phyloP scores from a whole-genome alignment of 2,888 invertebrate species.

The Homarus gammarus region DNA sequence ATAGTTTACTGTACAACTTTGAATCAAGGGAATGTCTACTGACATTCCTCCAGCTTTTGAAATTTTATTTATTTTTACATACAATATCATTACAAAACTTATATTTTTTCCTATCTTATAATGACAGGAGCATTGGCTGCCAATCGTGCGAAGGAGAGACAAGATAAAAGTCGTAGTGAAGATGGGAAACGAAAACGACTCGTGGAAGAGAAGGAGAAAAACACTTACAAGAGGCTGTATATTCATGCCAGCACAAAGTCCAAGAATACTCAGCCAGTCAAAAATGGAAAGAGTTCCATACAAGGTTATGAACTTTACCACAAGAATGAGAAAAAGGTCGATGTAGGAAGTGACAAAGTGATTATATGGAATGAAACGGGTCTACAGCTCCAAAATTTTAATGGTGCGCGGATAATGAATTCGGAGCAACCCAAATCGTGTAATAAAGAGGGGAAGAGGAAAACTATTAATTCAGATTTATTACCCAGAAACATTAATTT shows the following conservation, averaged over 20 bases:
- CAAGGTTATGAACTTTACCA: background rate
- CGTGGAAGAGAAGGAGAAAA: slow-evolving; percentile 46
- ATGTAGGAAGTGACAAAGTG: background rate
- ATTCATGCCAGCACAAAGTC: slow-evolving; percentile 51
- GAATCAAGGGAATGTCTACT: too few relatives aligned
- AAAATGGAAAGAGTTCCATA: background rate
- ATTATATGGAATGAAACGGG: slow-evolving; percentile 56
- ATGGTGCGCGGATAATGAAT: too few relatives aligned
- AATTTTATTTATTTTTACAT: too few relatives aligned
- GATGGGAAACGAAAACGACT: slow-evolving; percentile 32
- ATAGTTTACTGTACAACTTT: too few relatives aligned
- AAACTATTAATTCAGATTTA: background rate
- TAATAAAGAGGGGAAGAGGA: slow-evolving; percentile 1
- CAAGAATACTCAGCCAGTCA: background rate
- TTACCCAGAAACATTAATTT: slow-evolving; percentile 56
- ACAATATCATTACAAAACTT: background rate
- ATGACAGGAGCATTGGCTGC: slow-evolving; percentile 59
- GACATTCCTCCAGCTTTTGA: too few relatives aligned
- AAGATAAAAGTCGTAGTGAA: slow-evolving; percentile 44
- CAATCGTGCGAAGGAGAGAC: slow-evolving; percentile 55
- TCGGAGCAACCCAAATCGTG: background rate
- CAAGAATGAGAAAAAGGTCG: background rate
- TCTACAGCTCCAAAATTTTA: slow-evolving; percentile 21
- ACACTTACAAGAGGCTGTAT: slow-evolving; percentile 46
- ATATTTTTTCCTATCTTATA: background rate